Conservation (phyloP, 2,888 invertebrate genomes). For the Drosophila nr. perissopoda region DNA sequence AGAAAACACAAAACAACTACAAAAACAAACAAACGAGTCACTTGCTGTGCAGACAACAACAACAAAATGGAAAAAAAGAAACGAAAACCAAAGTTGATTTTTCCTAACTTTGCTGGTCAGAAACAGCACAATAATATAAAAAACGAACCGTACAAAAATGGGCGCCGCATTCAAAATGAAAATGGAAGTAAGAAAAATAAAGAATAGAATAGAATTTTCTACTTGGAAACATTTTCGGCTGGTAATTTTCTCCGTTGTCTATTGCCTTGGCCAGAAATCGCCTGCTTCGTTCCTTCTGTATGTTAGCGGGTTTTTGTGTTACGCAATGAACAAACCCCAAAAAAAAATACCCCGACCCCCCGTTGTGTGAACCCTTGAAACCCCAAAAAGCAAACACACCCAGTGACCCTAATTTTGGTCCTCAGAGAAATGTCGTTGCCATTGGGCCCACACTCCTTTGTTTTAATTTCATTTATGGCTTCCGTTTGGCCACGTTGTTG, state of each 20-base stretch:
- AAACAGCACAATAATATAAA: conserved; percentile 5
- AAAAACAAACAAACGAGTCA: conserved; percentile 59
- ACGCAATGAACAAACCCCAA: conserved; percentile 57
- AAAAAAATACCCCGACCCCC: not conserved
- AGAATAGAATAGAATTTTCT: conserved; percentile 55
- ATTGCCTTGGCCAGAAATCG: conserved; percentile 36
- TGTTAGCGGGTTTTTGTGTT: conserved; percentile 69
- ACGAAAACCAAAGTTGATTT: conserved; percentile 61
- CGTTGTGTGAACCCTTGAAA: conserved; percentile 19
- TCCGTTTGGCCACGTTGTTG: conserved; percentile 70
- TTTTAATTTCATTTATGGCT: conserved; percentile 80
- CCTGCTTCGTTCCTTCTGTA: conserved; percentile 37
- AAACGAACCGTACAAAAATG: conserved; percentile 53
- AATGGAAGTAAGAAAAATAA: conserved; percentile 40
- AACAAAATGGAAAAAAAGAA: conserved; percentile 27
- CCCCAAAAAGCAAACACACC: conserved; percentile 77
- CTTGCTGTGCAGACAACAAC: conserved; percentile 53
- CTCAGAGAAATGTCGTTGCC: conserved; percentile 74
- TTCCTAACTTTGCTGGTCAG: conserved; percentile 62
- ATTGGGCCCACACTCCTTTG: conserved; percentile 55
- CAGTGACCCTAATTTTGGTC: conserved; percentile 84
- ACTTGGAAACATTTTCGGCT: conserved; percentile 67
- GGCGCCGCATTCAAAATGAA: conserved; percentile 73
- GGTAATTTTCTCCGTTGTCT: conserved; percentile 42
- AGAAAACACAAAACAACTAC: conserved; percentile 36